Conservation (phyloP, 2,888 invertebrate species). For the Sphecodes monilicornis region DNA sequence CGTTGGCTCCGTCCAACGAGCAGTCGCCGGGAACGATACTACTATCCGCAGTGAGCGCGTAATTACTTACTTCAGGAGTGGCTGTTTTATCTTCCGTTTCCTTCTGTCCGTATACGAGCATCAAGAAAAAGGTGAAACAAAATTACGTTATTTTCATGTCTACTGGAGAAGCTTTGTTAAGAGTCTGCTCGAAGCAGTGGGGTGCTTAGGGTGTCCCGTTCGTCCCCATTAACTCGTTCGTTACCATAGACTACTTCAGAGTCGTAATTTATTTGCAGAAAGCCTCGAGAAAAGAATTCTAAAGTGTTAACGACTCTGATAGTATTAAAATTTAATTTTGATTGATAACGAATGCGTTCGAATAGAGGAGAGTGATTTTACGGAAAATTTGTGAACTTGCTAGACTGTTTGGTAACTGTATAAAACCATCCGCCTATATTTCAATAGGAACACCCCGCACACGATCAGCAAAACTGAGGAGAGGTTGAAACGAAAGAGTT, state of each 20-base stretch:
- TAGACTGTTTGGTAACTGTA: background rate
- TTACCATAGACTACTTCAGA: background rate
- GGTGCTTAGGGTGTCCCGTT: background rate
- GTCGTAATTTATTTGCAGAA: background rate
- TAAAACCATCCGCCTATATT: background rate
- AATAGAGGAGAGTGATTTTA: background rate
- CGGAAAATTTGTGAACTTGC: background rate
- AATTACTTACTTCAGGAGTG: constrained; percentile 83
- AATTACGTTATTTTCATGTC: constrained; percentile 49
- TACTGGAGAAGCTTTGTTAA: background rate
- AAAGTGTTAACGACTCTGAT: no score
- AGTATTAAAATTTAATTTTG: background rate
- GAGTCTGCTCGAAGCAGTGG: background rate
- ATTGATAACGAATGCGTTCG: background rate
- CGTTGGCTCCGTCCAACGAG: constrained; percentile 66
- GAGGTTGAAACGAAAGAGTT: background rate
- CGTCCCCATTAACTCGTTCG: background rate
- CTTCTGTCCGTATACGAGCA: constrained; percentile 79
- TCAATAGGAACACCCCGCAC: background rate
- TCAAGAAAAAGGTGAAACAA: constrained; percentile 76
- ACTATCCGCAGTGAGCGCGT: constrained; percentile 74
- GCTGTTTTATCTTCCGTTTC: constrained; percentile 80
- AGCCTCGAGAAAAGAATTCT: background rate
- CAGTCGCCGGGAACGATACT: constrained; percentile 69
- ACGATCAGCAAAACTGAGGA: background rate